A percentile compares a stretch with the other conserved stretches of the same genome.
Conservation (phyloP, 1,140 invertebrate genomes). For the Pissodes strobi region DNA sequence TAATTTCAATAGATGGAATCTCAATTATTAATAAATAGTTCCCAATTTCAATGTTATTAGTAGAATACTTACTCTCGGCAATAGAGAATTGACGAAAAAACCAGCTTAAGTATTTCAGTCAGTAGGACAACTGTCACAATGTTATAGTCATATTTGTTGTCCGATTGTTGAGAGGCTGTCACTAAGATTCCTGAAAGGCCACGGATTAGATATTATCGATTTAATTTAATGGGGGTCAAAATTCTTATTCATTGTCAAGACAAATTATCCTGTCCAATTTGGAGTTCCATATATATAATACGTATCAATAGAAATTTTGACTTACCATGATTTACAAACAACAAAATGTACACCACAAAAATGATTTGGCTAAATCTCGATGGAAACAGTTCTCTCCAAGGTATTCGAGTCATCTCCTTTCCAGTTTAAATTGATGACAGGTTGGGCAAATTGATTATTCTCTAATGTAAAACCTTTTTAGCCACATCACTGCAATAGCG, state of each 20-base stretch:
- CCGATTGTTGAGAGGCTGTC: conserved; percentile 81
- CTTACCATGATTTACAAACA: conserved; percentile 82
- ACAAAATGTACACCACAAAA: conserved; percentile 80
- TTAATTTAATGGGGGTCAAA: too few relatives aligned
- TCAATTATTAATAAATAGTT: neutral
- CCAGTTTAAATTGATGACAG: too few relatives aligned
- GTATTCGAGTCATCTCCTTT: conserved; percentile 18
- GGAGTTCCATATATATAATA: too few relatives aligned
- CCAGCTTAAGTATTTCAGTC: conserved; percentile 85
- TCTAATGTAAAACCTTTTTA: too few relatives aligned
- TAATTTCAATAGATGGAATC: too few relatives aligned
- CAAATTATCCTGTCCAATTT: neutral
- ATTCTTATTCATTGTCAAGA: too few relatives aligned
- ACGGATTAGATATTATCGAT: too few relatives aligned
- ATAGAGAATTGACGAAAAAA: conserved; percentile 73
- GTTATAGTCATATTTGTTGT: conserved; percentile 85
- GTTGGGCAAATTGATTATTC: too few relatives aligned
- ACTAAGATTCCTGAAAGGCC: conserved; percentile 85
- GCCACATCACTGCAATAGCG: too few relatives aligned
- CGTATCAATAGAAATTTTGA: too few relatives aligned
- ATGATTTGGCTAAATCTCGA: conserved; percentile 76
- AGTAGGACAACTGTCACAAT: conserved; percentile 85
- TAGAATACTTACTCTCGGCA: conserved; percentile 69
- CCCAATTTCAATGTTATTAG: neutral
- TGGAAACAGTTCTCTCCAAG: conserved; percentile 73